Evolutionary conservation across 2,113 vertebrate genomes (phyloP), one percentile per base, ranked within the genome.

Genomic region (Eubucco bourcierii): DNA sequence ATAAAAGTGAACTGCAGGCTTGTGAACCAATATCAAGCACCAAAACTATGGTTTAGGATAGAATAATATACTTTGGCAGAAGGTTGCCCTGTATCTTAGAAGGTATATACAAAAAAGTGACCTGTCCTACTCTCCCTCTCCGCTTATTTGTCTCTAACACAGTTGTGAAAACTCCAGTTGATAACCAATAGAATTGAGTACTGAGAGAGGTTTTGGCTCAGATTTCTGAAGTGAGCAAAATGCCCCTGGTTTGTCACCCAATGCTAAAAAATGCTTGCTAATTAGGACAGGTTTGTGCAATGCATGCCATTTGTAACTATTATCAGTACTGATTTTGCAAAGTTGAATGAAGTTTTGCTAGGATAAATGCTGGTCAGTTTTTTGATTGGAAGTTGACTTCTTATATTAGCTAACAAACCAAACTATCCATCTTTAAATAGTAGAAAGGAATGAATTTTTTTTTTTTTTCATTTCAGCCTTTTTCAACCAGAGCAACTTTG

Each of bases 301-400:
- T 10, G 28, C 16, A 25, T 58, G 59, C 9, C 39, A 15, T 39
- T n/a, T 10, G 0, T 41, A 10, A 77, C 2, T 0, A 50, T 16
- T 50, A 25, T 44, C 8, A 6, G 50, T 61, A 46, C 21, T 71
- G 87, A 47, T 53, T 80, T 46, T 23, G 16, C 33, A 28, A n/a
- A 63, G n/a, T 31, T 58, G 34, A 65, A 65, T 15, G 52, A 12
- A 12, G n/a, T 88, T 82, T 67, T 75, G n/a, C 34, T 66, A 31
- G 41, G 31, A 23, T 65, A 44, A 55, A 25, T 17, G 23, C 23
- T 65, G 28, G 31, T 28, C 13, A 9, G 17, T 28, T 28, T 88
- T 75, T 59, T 41, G 4, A 20, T 53, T 59, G 67, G 13, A 76
- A 53, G 15, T 59, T 63, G 29, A 4, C 25, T 75, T 67, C 27